Conservation (phyloP, 2,113 vertebrate species). For the Odobenus rosmarus region DNA sequence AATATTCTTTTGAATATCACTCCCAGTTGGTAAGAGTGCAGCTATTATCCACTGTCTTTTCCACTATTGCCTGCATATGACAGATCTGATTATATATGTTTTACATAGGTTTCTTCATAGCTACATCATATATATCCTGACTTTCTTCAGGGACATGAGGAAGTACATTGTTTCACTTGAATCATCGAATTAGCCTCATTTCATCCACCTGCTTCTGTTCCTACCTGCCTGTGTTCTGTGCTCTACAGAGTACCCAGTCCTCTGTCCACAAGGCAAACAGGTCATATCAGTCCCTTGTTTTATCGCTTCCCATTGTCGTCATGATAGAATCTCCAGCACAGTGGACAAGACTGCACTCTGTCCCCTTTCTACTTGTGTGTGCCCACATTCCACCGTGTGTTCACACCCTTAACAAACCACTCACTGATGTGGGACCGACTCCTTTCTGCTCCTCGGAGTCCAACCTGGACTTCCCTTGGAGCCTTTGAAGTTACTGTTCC, state of each 20-base stretch:
- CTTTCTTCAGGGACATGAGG: background rate
- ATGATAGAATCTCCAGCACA: background rate
- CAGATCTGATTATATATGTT: background rate
- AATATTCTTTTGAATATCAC: background rate
- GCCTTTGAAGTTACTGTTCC: background rate
- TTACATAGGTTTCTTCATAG: background rate
- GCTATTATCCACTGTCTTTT: accelerated
- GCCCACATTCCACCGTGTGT: accelerated
- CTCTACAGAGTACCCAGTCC: background rate
- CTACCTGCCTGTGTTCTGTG: accelerated
- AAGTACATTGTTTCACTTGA: background rate
- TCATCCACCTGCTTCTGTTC: background rate
- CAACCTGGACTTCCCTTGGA: background rate
- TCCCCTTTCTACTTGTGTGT: background rate
- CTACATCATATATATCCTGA: background rate
- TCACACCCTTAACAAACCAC: background rate
- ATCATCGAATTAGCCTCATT: background rate
- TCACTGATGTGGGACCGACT: background rate
- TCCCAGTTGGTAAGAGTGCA: background rate
- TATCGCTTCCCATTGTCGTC: background rate
- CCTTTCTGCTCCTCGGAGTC: background rate
- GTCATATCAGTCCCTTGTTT: no score
- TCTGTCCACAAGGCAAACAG: background rate
- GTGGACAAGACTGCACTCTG: background rate
- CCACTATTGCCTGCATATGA: no score